Conservation (phyloP, 2,113 vertebrate species). For the Indicator indicator region DNA sequence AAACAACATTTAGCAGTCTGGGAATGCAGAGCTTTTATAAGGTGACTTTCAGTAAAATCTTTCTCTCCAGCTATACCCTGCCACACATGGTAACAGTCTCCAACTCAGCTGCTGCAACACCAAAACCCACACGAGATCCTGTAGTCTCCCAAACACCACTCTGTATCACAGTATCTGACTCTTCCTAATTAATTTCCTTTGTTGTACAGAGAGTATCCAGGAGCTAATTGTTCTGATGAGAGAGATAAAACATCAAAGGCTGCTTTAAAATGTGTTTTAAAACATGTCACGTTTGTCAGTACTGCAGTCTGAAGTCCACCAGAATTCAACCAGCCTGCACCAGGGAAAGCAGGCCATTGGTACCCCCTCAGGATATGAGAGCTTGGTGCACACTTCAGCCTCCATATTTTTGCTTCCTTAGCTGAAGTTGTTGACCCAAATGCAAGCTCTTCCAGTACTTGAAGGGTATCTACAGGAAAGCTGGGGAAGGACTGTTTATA, state of each 20-base stretch:
- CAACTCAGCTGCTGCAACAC: slow-evolving; percentile 3
- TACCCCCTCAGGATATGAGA: neutral
- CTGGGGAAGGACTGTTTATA: too few species aligned
- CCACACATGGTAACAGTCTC: neutral
- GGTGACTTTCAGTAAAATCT: neutral
- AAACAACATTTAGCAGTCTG: neutral
- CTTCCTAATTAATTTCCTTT: slow-evolving; percentile 71
- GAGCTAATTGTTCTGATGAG: slow-evolving; percentile 70
- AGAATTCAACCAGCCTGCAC: neutral
- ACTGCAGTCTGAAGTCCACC: neutral
- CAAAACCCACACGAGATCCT: neutral
- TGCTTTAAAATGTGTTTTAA: slow-evolving; percentile 32
- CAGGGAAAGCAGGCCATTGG: neutral
- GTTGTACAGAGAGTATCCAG: slow-evolving; percentile 20
- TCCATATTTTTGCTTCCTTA: neutral
- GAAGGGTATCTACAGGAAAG: too few species aligned
- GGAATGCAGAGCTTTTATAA: neutral
- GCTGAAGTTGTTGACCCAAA: neutral
- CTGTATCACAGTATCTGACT: slow-evolving; percentile 41
- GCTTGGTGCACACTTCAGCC: neutral
- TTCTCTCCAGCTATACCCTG: neutral
- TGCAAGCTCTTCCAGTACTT: neutral
- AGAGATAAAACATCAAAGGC: slow-evolving; percentile 46
- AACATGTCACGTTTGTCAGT: neutral
- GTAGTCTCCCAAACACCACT: neutral